Evolutionary conservation across 2,888 invertebrate genomes (phyloP).

Genomic region (Anaspis maculata): DNA sequence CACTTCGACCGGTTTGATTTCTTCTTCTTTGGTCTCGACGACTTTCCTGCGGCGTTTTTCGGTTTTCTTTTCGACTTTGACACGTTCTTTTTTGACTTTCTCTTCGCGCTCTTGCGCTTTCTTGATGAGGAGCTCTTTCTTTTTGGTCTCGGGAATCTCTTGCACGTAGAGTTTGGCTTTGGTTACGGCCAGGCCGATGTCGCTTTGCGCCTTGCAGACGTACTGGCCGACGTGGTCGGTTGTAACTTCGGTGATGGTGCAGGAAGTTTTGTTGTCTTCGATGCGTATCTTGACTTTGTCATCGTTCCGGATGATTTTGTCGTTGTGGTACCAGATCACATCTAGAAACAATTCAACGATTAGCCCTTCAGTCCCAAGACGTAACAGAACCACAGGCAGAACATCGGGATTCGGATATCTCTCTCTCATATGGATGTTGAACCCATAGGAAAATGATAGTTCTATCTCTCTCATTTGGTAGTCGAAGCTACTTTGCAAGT

Average conservation of each 20-base stretch:
- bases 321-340: constrained; percentile 80
- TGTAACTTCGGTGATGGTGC: constrained; percentile 57
- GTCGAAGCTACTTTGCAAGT: too few species aligned
- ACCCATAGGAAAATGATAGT: too few species aligned
- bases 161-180: constrained; percentile 70
- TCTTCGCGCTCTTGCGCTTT: constrained; percentile 46
- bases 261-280: constrained; percentile 61
- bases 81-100: constrained; percentile 46
- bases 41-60: constrained; percentile 30
- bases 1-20: constrained; percentile 46
- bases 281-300: constrained; percentile 64
- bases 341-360: constrained; percentile 46
- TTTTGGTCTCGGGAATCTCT: constrained; percentile 43
- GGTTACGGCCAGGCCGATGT: constrained; percentile 71
- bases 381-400: too few species aligned
- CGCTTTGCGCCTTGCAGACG: constrained; percentile 77
- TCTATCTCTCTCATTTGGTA: too few species aligned
- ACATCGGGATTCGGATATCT: too few species aligned
- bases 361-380: too few species aligned
- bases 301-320: constrained; percentile 67
- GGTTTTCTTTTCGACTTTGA: constrained; percentile 42
- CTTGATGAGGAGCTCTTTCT: constrained; percentile 37
- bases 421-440: too few species aligned
- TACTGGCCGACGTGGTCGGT: constrained; percentile 67
- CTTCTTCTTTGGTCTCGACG: constrained; percentile 37